A percentile compares a stretch with the other conserved stretches of the same genome.
Conservation (phyloP, 1,140 invertebrate genomes). For the Dendrolimus kikuchii region DNA sequence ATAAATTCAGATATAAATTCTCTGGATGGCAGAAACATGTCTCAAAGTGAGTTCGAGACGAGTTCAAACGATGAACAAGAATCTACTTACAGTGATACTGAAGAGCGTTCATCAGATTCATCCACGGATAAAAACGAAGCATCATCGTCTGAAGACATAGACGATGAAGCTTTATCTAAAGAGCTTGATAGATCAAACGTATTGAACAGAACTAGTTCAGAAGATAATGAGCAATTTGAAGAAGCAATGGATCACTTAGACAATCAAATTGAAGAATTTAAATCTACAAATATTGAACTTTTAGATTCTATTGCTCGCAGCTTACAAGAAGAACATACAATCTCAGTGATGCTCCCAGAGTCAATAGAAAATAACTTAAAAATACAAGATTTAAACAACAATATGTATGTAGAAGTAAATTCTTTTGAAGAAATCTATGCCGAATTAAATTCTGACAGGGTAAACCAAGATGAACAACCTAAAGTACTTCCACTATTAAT, state of each 20-base stretch:
- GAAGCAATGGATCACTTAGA: constrained; percentile 65
- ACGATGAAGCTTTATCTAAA: constrained; percentile 23
- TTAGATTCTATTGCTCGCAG: constrained; percentile 55
- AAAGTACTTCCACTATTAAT: too few relatives aligned
- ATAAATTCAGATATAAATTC: constrained; percentile 75
- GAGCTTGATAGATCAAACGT: constrained; percentile 14
- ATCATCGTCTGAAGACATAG: constrained; percentile 33
- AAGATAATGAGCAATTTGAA: constrained; percentile 67
- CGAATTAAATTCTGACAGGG: constrained; percentile 23
- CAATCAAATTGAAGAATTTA: constrained; percentile 47
- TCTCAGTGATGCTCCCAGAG: constrained; percentile 29
- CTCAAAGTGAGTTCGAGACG: constrained; percentile 64
- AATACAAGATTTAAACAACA: constrained; percentile 49
- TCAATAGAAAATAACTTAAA: constrained; percentile 4
- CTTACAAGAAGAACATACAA: constrained; percentile 49
- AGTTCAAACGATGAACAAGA: constrained; percentile 69
- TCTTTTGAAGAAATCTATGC: constrained; percentile 65
- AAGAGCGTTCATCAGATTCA: constrained; percentile 42
- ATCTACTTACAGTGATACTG: constrained; percentile 65
- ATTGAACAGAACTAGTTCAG: constrained; percentile 62
- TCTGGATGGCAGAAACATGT: constrained; percentile 56
- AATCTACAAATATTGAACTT: constrained; percentile 52
- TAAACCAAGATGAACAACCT: too few relatives aligned
- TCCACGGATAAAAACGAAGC: constrained; percentile 55
- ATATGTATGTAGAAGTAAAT: constrained; percentile 46